Conservation (phyloP, 2,888 invertebrate genomes). For the Priapulus caudatus region DNA sequence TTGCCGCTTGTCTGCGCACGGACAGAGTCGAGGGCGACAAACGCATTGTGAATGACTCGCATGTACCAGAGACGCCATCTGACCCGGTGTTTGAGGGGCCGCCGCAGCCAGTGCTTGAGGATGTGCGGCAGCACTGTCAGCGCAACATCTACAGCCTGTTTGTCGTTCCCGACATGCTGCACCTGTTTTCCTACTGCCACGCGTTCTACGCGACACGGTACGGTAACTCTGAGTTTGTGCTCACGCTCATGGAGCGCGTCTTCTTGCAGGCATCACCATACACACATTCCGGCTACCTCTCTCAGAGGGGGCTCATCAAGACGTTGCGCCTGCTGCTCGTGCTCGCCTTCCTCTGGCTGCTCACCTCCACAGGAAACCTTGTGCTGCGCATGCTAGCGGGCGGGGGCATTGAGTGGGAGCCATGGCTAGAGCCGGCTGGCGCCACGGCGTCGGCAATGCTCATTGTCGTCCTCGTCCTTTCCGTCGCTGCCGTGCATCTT, state of each 20-base stretch:
- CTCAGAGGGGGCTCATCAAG: conserved; percentile 45
- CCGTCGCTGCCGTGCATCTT: conserved; percentile 46
- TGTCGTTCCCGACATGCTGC: conserved; percentile 57
- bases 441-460: neutral
- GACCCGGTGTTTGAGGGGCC: too few relatives aligned
- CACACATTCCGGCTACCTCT: conserved; percentile 51
- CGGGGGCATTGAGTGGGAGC: neutral
- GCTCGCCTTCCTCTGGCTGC: neutral
- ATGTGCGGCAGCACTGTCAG: too few relatives aligned
- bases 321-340: neutral
- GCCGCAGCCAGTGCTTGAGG: too few relatives aligned
- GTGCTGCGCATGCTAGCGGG: neutral
- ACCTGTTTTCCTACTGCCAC: conserved; percentile 58
- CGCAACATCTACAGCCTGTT: conserved; percentile 57
- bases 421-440: neutral
- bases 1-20: conserved; percentile 63
- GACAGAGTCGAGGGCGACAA: conserved; percentile 16
- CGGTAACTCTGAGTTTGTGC: conserved; percentile 66
- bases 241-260: conserved; percentile 67
- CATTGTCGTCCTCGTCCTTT: neutral
- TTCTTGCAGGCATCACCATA: conserved; percentile 56
- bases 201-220: conserved; percentile 59
- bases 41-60: too few relatives aligned
- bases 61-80: too few relatives aligned
- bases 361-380: neutral